phyloP scores from a whole-genome alignment of 2,113 vertebrate genomes.

The Brienomyrus longianalis region DNA sequence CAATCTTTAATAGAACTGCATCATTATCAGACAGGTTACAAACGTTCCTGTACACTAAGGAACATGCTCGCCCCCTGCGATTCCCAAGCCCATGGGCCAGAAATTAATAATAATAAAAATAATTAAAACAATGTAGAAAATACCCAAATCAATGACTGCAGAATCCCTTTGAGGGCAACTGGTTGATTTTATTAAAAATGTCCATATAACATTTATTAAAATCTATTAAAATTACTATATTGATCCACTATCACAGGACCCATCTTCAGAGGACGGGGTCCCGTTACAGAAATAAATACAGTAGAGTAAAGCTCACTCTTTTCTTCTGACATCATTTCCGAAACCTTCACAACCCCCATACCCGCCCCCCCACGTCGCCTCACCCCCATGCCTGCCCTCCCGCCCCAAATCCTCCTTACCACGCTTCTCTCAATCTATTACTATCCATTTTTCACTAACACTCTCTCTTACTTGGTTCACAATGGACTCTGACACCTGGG shows the following conservation, averaged over 20 bases:
- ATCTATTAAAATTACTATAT: constrained; percentile 69
- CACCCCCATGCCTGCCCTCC: neutral
- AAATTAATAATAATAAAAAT: neutral
- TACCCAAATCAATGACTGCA: neutral
- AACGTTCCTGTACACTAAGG: neutral
- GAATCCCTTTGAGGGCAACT: constrained; percentile 48
- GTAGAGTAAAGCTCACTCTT: constrained; percentile 37
- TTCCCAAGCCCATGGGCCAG: neutral
- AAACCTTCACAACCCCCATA: neutral
- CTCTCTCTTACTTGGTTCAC: constrained; percentile 33
- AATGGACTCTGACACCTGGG: constrained; percentile 35
- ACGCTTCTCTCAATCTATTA: constrained; percentile 22
- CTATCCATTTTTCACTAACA: constrained; percentile 16
- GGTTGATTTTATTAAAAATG: constrained; percentile 71
- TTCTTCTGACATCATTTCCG: constrained; percentile 5
- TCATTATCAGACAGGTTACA: neutral
- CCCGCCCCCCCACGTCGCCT: neutral
- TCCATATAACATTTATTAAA: constrained; percentile 72
- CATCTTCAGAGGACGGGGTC: constrained; percentile 45
- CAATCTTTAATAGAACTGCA: neutral
- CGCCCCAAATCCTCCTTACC: constrained; percentile 15
- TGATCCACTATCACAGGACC: constrained; percentile 50
- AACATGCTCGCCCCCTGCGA: neutral
- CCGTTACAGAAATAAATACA: constrained; percentile 63
- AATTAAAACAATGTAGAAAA: neutral